Evolutionary conservation across 2,888 invertebrate species (phyloP), one percentile per base, ranked within the genome.

Genomic region (Drosophila macrothrix): DNA sequence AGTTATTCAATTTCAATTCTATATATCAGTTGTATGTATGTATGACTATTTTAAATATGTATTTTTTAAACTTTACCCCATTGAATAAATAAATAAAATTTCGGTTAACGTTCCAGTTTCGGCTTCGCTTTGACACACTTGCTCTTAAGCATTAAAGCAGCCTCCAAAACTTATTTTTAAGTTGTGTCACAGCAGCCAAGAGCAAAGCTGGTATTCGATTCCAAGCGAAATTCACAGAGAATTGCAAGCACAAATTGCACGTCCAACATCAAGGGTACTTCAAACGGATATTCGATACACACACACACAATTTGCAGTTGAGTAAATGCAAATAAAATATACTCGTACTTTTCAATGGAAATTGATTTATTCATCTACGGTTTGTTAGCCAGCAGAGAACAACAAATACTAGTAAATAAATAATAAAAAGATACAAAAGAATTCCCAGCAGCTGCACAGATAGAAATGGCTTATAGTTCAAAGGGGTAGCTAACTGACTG

Each of bases 241-340:
- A 25, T 19, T 62, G 52, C 33, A 28, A 59, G 49, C 28, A 41
- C 43, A 62, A 66, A 58, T 55, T 54, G 19, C 46, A 25, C 50
- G 16, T 25, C 0, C 4, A 16, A 62, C 37, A 39, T 55, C 37
- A 58, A 60, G 22, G 60, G 53, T 39, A 46, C 46, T 29, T 50
- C 31, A 12, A 25, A 61, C 9, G 64, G 62, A 65, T 25, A 72
- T 67, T 73, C 59, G 28, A 33, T 37, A 7, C 33, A 75, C 50
- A 64, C 35, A 16, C 37, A 65, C 29, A 63, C 72, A 70, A 88
- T 88, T 85, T 83, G 73, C 80, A 83, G 72, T 85, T 69, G 69
- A 88, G 74, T 65, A 80, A 67, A 76, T 67, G 78, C 73, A 85
- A 88, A 88, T 83, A 77, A 72, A 83, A 83, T 78, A 71, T 60